phyloP scores from a whole-genome alignment of 2,797 vertebrate species.

The Thunnus albacares region DNA sequence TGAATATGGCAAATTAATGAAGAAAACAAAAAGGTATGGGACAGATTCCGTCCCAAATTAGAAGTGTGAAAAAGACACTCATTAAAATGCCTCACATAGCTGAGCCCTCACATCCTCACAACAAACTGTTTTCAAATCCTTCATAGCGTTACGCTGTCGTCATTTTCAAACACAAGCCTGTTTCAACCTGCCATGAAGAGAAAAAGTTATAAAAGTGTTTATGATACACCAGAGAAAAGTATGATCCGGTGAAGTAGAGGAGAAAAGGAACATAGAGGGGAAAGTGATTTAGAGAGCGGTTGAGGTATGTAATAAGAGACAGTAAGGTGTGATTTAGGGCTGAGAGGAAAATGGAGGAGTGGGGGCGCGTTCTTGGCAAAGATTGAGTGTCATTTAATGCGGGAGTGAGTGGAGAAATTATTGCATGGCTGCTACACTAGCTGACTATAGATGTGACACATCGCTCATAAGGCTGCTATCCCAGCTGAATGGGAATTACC shows the following conservation, averaged over 20 bases:
- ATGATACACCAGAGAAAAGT: slow-evolving; percentile 32
- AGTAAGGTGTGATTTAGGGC: slow-evolving; percentile 71
- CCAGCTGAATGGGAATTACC: slow-evolving; percentile 78
- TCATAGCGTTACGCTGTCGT: neutral
- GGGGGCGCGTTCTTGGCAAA: slow-evolving; percentile 65
- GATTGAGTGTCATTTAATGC: slow-evolving; percentile 79
- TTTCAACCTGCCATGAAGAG: slow-evolving; percentile 12
- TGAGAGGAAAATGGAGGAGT: slow-evolving; percentile 52
- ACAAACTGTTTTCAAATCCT: neutral
- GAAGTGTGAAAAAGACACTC: neutral
- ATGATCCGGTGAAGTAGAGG: slow-evolving; percentile 36
- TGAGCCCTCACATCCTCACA: neutral
- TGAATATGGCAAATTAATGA: no score
- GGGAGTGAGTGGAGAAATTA: slow-evolving; percentile 72
- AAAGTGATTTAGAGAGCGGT: slow-evolving; percentile 63
- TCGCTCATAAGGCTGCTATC: slow-evolving; percentile 70
- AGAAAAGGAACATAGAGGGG: slow-evolving; percentile 31
- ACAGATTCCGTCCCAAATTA: no score
- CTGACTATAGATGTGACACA: slow-evolving; percentile 76
- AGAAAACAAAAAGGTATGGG: no score
- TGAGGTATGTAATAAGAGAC: slow-evolving; percentile 66
- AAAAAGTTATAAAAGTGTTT: slow-evolving; percentile 42
- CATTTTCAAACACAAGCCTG: slow-evolving; percentile 6
- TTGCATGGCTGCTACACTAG: slow-evolving; percentile 70
- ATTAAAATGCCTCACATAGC: neutral